These are phyloP conservation scores for Eupithecia exiguata DNA, from an alignment of 2,888 invertebrate genomes.

Conservation along the genomic window DNA sequence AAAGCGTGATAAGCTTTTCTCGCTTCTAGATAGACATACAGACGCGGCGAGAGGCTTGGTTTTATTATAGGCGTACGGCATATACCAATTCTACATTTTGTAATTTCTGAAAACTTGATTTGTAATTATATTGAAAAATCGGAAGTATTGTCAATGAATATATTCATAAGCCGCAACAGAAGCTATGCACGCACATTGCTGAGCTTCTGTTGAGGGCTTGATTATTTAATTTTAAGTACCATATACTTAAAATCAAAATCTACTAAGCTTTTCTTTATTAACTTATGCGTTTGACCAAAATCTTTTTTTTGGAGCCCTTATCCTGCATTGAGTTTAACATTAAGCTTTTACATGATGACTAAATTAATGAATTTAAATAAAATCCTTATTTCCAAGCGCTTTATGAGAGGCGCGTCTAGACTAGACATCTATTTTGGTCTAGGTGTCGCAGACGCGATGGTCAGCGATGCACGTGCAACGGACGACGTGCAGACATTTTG, in stretches of 20 bases:
- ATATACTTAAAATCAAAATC: too few species aligned
- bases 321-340: background rate
- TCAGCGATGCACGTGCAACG: conserved; percentile 44
- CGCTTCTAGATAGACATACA: background rate
- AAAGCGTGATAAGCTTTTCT: background rate
- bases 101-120: background rate
- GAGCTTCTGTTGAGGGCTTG: background rate
- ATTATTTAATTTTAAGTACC: background rate
- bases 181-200: too few species aligned
- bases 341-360: background rate
- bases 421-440: conserved; percentile 46
- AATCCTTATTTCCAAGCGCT: conserved; percentile 38
- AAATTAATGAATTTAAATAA: conserved; percentile 39
- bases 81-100: background rate
- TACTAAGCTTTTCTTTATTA: too few species aligned
- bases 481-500: conserved; percentile 46
- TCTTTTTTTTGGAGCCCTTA: background rate
- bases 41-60: background rate
- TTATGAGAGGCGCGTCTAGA: conserved; percentile 43
- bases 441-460: conserved; percentile 39
- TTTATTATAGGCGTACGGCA: conserved; percentile 9
- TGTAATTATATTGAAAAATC: background rate
- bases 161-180: too few species aligned
- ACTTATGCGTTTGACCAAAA: too few species aligned
- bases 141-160: background rate